Percentiles rank a stretch among this genome's conserved stretches.
Evolutionary conservation across 2,888 invertebrate species (phyloP).

Genomic region (Suillia variegata): DNA sequence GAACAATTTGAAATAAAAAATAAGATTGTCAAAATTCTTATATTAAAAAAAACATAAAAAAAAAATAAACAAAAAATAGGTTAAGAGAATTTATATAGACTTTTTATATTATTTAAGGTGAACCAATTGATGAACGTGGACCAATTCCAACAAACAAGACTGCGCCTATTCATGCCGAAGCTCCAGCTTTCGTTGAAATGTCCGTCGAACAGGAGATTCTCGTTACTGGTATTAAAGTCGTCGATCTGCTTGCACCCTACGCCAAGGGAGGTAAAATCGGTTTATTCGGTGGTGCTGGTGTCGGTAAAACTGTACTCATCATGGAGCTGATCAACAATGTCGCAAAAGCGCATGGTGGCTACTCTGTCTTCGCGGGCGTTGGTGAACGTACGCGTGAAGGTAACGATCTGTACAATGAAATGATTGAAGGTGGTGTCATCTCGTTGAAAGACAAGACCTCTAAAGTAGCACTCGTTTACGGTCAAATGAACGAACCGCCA

Average conservation of each 20-base stretch:
- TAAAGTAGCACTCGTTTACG: conserved; percentile 84
- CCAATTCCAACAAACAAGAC: conserved; percentile 78
- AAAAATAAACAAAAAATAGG: too few species aligned
- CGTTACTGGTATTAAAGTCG: conserved; percentile 88
- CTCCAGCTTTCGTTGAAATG: conserved; percentile 92
- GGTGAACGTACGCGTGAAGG: conserved; percentile 94
- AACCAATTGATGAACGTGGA: conserved; percentile 83
- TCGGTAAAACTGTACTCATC: conserved; percentile 92
- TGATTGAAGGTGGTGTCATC: conserved; percentile 93
- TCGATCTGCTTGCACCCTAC: conserved; percentile 88
- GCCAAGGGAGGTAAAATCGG: conserved; percentile 94
- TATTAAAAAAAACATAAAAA: neutral
- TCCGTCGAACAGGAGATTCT: conserved; percentile 88
- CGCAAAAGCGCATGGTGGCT: conserved; percentile 94
- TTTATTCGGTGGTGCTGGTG: conserved; percentile 90
- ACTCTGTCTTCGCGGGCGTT: conserved; percentile 92
- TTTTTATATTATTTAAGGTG: conserved; percentile 51
- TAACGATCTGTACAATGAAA: conserved; percentile 93
- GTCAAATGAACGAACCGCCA: conserved; percentile 96
- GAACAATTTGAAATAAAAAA: too few species aligned
- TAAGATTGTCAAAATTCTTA: too few species aligned
- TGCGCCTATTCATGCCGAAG: conserved; percentile 85
- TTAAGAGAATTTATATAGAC: too few species aligned
- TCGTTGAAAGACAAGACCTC: conserved; percentile 86
- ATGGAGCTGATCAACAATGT: conserved; percentile 96